These are phyloP conservation scores for Acrobasis consociella DNA, from an alignment of 2,888 invertebrate species.

Conservation along the genomic window DNA sequence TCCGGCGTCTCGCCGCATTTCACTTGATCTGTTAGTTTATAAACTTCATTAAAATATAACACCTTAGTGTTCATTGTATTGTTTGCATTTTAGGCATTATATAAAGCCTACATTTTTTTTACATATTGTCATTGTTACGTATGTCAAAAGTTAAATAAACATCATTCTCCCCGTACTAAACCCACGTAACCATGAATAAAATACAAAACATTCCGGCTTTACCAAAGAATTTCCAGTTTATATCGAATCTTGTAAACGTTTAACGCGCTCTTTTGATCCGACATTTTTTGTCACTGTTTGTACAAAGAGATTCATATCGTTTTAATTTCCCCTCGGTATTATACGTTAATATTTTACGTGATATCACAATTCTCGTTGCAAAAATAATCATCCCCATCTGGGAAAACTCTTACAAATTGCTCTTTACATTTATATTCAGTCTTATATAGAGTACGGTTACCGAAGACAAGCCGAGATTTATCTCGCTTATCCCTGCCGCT, in stretches of 20 bases:
- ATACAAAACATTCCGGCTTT: background rate
- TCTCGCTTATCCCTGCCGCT: slow-evolving; percentile 56
- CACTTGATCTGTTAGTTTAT: slow-evolving; percentile 8
- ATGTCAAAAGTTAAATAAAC: slow-evolving; percentile 4
- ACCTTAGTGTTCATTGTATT: background rate
- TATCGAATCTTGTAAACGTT: slow-evolving; percentile 34
- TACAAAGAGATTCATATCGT: slow-evolving; percentile 57
- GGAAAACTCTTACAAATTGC: slow-evolving; percentile 53
- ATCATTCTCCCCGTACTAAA: background rate
- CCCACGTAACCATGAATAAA: background rate
- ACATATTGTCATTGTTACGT: background rate
- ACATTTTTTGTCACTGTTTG: slow-evolving; percentile 43
- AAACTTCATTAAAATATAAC: background rate
- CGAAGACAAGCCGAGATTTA: slow-evolving; percentile 63
- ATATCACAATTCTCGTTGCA: slow-evolving; percentile 52
- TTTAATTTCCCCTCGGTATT: slow-evolving; percentile 70
- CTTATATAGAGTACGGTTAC: slow-evolving; percentile 47
- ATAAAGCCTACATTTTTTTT: background rate
- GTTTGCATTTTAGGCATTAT: background rate
- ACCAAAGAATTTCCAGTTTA: slow-evolving; percentile 28
- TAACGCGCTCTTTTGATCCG: slow-evolving; percentile 37
- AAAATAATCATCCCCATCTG: slow-evolving; percentile 56
- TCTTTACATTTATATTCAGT: slow-evolving; percentile 52
- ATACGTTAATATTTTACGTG: slow-evolving; percentile 66
- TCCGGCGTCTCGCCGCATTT: background rate